Conservation (phyloP, 1,140 invertebrate genomes). For the Leptoteleia sp. region DNA sequence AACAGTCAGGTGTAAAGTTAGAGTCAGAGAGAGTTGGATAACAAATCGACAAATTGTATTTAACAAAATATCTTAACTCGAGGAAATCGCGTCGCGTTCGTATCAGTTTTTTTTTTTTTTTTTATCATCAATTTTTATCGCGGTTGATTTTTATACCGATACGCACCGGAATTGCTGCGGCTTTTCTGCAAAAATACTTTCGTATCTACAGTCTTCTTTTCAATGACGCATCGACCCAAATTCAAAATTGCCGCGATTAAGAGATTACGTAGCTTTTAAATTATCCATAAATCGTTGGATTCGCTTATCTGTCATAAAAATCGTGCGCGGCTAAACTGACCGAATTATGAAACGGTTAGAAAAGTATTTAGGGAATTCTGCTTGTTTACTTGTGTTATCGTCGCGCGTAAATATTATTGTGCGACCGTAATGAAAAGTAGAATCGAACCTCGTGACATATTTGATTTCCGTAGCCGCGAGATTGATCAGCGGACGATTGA, state of each 20-base stretch:
- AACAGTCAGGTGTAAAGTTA: too few relatives aligned
- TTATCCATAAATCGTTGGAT: conserved; percentile 64
- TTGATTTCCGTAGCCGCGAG: conserved; percentile 6
- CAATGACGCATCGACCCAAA: conserved; percentile 58
- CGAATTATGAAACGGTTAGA: conserved; percentile 53
- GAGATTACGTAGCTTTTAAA: conserved; percentile 61
- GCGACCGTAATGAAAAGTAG: conserved; percentile 15
- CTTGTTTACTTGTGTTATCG: conserved; percentile 41
- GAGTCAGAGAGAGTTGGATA: too few relatives aligned
- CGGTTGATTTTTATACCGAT: conserved; percentile 31
- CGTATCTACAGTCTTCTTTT: conserved; percentile 41
- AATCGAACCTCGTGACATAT: conserved; percentile 1
- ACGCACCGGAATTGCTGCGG: conserved; percentile 48
- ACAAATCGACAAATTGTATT: too few relatives aligned
- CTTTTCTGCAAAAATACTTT: conserved; percentile 45
- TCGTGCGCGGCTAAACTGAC: conserved; percentile 33
- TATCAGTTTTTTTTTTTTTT: conserved; percentile 1
- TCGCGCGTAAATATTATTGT: conserved; percentile 33
- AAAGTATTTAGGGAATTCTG: conserved; percentile 30
- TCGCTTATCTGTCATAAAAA: conserved; percentile 64
- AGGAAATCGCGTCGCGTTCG: too few relatives aligned
- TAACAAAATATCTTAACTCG: too few relatives aligned
- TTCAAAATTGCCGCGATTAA: conserved; percentile 56
- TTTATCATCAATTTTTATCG: conserved; percentile 38
- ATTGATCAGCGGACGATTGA: conserved; percentile 36